Evolutionary conservation across 1,140 invertebrate genomes (phyloP).

Genomic region (Lutraria rhynchaena): DNA sequence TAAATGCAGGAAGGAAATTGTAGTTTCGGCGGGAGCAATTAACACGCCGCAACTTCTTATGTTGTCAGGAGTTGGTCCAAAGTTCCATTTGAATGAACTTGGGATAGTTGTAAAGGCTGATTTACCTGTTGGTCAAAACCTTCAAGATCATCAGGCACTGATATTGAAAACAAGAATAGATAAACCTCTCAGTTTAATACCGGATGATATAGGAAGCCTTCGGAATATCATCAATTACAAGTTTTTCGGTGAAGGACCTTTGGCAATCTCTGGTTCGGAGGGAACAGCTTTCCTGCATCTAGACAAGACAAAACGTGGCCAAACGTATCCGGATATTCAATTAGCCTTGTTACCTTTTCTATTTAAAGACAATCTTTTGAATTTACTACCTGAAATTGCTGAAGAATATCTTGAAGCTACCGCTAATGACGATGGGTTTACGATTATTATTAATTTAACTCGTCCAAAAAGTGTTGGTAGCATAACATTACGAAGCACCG

Average conservation of each 20-base stretch:
- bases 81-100: not conserved
- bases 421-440: no score
- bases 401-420: no score
- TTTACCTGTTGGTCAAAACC: conserved; percentile 59
- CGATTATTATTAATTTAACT: not conserved
- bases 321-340: conserved; percentile 19
- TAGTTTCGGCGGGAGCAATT: conserved; percentile 88
- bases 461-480: conserved; percentile 73
- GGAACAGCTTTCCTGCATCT: not conserved
- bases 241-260: not conserved
- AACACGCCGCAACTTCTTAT: conserved; percentile 94
- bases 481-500: conserved; percentile 80
- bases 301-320: not conserved
- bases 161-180: conserved; percentile 3
- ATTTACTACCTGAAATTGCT: no score
- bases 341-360: not conserved
- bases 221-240: not conserved
- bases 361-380: no score
- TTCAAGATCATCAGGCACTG: conserved; percentile 57
- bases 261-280: not conserved
- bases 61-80: conserved; percentile 92
- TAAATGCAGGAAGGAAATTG: conserved; percentile 27
- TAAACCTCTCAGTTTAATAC: not conserved
- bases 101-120: conserved; percentile 32
- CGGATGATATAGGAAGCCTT: not conserved